Base-by-base conservation (phyloP, 2,888 invertebrate species). In the Octodonta nipae region DNA sequence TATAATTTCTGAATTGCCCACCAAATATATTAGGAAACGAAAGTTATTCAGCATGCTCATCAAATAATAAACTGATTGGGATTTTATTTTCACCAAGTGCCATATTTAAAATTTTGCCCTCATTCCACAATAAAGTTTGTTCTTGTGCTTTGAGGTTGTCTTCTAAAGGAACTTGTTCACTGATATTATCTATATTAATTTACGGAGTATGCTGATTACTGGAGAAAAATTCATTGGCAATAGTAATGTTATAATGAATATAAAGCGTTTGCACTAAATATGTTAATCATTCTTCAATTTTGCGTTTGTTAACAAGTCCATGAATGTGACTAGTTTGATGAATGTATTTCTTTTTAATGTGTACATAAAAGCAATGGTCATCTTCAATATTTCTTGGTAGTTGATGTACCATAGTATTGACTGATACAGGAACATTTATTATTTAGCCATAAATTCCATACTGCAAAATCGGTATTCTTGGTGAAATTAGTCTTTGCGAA, bases 11-110 rank as follows among this genome's bases (percentile, higher is more conserved):
- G 13, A 34, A 34, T 2, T 34, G 29, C 5, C 34, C 34, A 3
- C n/a, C 10, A 27, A 29, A 34, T 2, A 34, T 34, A 20, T 14
- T 12, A 2, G 34, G 34, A 24, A 34, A 34, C 2, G 34, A 34
- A 8, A 34, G 11, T 15, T 34, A 28, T 22, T 34, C 34, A 2
- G 29, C 22, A 24, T 29, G 25, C 12, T 20, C 24, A 34, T 34
- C 34, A 4, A 34, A 28, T 13, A 34, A 7, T 3, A 33, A 5
- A 27, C 33, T 33, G 8, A 12, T 26, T n/a, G 5, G 26, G 12
- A 5, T 13, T 3, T 26, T 4, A 3, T 26, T 11, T 26, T 26
- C 56, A 33, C 33, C 33, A 3, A 28, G 28, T 11, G 26, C 33
- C n/a, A 28, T 3, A 16, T 13, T 3, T 17, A 30, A 30, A 3